phyloP scores from a whole-genome alignment of 2,113 vertebrate species.

The Echinops telfairi region DNA sequence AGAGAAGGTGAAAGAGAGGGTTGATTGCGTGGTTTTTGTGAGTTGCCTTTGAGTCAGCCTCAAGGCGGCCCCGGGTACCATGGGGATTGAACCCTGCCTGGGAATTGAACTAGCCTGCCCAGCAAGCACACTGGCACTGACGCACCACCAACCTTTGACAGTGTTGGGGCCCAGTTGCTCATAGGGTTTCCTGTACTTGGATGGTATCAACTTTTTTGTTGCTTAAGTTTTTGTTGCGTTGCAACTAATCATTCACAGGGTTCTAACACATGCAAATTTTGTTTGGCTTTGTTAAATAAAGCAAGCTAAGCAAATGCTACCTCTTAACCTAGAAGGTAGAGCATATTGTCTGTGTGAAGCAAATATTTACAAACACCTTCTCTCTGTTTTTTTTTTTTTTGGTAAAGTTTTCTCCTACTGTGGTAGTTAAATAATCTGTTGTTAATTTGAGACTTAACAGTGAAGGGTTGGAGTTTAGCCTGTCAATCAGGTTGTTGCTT shows the following conservation, averaged over 20 bases:
- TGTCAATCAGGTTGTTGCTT: no score
- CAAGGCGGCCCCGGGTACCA: not conserved
- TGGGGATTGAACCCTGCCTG: not conserved
- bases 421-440: no score
- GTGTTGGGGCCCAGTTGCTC: not conserved
- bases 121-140: not conserved
- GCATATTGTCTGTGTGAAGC: not conserved
- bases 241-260: not conserved
- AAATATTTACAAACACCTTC: not conserved
- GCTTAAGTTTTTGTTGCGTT: constrained; percentile 23
- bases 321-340: not conserved
- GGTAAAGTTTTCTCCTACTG: no score
- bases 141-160: not conserved
- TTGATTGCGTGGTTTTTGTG: no score
- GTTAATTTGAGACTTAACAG: no score
- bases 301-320: not conserved
- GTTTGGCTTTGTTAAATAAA: constrained; percentile 43
- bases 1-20: not conserved
- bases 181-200: not conserved
- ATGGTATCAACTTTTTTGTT: not conserved
- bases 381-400: not conserved
- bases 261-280: constrained; percentile 31
- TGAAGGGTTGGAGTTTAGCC: no score
- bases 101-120: not conserved
- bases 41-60: not conserved